phyloP scores from a whole-genome alignment of 2,113 vertebrate species.

The Pionites leucogaster region DNA sequence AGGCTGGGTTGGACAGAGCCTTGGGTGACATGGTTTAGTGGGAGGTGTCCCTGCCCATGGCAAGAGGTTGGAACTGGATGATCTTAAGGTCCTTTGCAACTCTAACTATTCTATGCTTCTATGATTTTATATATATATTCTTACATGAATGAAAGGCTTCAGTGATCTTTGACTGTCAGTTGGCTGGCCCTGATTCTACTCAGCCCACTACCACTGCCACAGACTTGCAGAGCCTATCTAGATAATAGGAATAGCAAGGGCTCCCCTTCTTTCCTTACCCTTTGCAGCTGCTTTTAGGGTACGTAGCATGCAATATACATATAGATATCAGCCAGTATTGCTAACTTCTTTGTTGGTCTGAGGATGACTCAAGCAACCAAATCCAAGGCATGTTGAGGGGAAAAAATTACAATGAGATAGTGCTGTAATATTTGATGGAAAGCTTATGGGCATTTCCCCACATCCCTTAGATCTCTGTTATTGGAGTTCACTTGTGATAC shows the following conservation, averaged over 20 bases:
- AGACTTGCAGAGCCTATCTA: background rate
- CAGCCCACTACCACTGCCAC: background rate
- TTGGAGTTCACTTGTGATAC: background rate
- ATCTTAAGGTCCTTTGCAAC: too few species aligned
- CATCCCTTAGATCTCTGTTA: background rate
- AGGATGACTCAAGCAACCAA: background rate
- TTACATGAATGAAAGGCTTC: background rate
- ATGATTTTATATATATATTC: too few species aligned
- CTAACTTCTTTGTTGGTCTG: background rate
- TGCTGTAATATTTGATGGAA: background rate
- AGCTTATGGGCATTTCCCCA: background rate
- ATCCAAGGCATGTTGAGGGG: background rate
- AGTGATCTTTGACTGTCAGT: background rate
- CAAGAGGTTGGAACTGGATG: too few species aligned
- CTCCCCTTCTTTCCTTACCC: background rate
- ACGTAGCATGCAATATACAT: background rate
- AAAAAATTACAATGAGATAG: background rate
- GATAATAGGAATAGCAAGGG: background rate
- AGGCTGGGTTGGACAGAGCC: too few species aligned
- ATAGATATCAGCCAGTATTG: background rate
- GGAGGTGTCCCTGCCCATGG: too few species aligned
- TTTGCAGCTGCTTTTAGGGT: background rate
- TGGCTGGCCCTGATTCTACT: background rate
- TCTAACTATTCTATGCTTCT: too few species aligned
- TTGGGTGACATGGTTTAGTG: too few species aligned